Percentiles rank a stretch among this genome's conserved stretches.
These are phyloP conservation scores for Seriola quinqueradiata DNA, from an alignment of 2,113 vertebrate species.

Conservation along the genomic window DNA sequence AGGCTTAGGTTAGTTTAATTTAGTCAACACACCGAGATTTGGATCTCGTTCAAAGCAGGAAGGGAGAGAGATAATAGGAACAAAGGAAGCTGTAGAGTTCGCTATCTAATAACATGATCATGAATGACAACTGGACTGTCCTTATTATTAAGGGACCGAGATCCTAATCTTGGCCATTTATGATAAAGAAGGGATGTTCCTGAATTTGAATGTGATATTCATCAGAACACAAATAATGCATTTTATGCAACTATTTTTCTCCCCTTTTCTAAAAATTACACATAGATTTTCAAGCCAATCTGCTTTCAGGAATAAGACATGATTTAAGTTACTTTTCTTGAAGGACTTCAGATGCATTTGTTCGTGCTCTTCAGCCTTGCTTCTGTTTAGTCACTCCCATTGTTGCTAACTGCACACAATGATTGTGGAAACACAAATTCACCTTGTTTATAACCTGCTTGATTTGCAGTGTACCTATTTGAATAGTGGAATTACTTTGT, in stretches of 20 bases:
- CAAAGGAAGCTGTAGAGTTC: constrained; percentile 39
- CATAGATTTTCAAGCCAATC: not conserved
- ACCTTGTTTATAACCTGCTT: not conserved
- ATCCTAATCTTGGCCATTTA: constrained; percentile 56
- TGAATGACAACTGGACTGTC: constrained; percentile 61
- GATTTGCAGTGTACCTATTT: not conserved
- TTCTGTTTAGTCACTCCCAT: not conserved
- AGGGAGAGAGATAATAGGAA: constrained; percentile 32
- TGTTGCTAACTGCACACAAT: not conserved
- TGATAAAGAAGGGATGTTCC: constrained; percentile 14
- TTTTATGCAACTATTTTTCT: not conserved
- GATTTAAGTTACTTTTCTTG: not conserved
- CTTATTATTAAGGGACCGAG: constrained; percentile 23
- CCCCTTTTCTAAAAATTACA: not conserved
- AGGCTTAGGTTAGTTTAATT: constrained; percentile 52
- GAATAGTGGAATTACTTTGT: not conserved
- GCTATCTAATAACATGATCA: constrained; percentile 57
- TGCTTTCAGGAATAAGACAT: not conserved
- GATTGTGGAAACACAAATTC: not conserved
- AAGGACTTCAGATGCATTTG: not conserved
- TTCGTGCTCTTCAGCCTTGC: constrained; percentile 20
- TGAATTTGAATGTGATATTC: constrained; percentile 42
- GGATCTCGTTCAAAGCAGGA: constrained; percentile 48
- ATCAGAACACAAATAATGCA: constrained; percentile 15
- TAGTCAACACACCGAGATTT: constrained; percentile 45